Percentiles rank a stretch among this genome's conserved stretches.
Conservation (phyloP, 2,113 vertebrate species). For the Mola mola region DNA sequence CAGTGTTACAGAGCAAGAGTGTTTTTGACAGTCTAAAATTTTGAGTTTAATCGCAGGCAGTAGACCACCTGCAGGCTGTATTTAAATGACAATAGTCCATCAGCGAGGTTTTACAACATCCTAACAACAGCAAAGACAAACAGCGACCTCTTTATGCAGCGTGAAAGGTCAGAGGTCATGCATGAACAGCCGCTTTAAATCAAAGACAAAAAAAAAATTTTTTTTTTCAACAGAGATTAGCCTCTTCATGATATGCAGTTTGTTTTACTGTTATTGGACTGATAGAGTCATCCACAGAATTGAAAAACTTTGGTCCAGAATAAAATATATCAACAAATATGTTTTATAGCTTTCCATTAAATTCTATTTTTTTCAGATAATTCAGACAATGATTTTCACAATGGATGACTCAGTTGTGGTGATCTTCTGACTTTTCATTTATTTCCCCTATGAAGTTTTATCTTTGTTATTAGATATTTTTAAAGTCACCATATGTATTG, state of each 20-base stretch:
- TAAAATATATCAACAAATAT: neutral
- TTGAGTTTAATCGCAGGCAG: conserved; percentile 21
- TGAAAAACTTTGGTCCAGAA: neutral
- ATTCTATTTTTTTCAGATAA: too few relatives aligned
- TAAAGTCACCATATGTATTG: neutral
- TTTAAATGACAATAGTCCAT: conserved; percentile 60
- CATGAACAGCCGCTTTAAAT: neutral
- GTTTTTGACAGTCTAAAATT: neutral
- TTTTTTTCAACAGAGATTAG: conserved; percentile 1
- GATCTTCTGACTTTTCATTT: too few relatives aligned
- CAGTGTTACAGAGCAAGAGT: too few relatives aligned
- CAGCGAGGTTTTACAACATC: conserved; percentile 29
- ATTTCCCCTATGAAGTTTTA: too few relatives aligned
- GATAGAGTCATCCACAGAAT: too few relatives aligned
- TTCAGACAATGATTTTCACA: too few relatives aligned
- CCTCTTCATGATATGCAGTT: neutral
- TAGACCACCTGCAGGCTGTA: conserved; percentile 32
- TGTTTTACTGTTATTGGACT: conserved; percentile 10
- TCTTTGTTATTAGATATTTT: neutral
- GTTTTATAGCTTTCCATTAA: too few relatives aligned
- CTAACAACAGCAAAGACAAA: conserved; percentile 50
- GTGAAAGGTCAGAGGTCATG: conserved; percentile 38
- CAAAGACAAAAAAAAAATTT: too few relatives aligned
- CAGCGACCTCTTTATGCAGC: conserved; percentile 30
- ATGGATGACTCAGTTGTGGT: too few relatives aligned